These are phyloP conservation scores for Cantharis flavilabris DNA, from an alignment of 2,888 invertebrate genomes.

Conservation along the genomic window DNA sequence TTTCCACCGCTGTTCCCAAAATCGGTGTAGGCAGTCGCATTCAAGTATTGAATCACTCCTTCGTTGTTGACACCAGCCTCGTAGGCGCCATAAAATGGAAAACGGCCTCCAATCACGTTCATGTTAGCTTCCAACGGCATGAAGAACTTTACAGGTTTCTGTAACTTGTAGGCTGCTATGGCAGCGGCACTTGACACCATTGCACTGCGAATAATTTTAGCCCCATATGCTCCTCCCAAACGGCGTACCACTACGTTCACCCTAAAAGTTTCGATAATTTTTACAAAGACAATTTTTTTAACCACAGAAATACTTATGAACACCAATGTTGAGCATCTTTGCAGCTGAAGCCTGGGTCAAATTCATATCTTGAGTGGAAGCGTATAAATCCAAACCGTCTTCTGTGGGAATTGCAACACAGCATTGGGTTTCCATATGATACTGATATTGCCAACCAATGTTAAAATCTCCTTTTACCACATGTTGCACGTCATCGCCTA, in stretches of 20 bases:
- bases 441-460: slow-evolving; percentile 73
- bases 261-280: slow-evolving; percentile 52
- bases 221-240: slow-evolving; percentile 82
- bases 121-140: slow-evolving; percentile 75
- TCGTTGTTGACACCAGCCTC: slow-evolving; percentile 66
- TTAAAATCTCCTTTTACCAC: slow-evolving; percentile 62
- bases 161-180: slow-evolving; percentile 66
- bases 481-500: slow-evolving; percentile 35
- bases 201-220: slow-evolving; percentile 69
- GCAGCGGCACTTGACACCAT: slow-evolving; percentile 68
- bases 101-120: slow-evolving; percentile 69
- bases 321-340: slow-evolving; percentile 58
- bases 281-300: not conserved
- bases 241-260: slow-evolving; percentile 72
- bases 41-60: slow-evolving; percentile 71
- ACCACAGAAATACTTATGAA: slow-evolving; percentile 59
- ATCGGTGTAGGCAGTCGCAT: slow-evolving; percentile 61
- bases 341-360: slow-evolving; percentile 61
- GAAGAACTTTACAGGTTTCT: slow-evolving; percentile 69
- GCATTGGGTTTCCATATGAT: slow-evolving; percentile 75
- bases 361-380: slow-evolving; percentile 70
- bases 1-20: slow-evolving; percentile 59
- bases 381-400: slow-evolving; percentile 67
- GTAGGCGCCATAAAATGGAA: slow-evolving; percentile 65
- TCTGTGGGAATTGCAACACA: slow-evolving; percentile 68